Evolutionary conservation across 2,797 vertebrate species (phyloP).

Genomic region (Halcyon chelicuti): DNA sequence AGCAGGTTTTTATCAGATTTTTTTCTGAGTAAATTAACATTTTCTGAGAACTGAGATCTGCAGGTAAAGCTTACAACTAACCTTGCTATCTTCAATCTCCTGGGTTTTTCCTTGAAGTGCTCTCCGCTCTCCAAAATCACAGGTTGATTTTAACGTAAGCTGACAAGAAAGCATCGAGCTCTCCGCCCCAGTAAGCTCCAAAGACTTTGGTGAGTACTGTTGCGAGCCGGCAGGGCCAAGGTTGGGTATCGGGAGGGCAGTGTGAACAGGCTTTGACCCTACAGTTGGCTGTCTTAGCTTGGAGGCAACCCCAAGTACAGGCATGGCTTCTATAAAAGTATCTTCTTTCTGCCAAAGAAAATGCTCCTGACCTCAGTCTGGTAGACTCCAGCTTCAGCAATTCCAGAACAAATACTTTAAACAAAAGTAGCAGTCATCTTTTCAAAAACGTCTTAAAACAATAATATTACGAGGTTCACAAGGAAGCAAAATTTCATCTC

Average conservation of each 20-base stretch:
- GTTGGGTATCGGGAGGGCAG: conserved; percentile 89
- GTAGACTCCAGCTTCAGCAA: conserved; percentile 77
- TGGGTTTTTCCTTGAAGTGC: conserved; percentile 78
- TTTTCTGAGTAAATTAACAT: conserved; percentile 3
- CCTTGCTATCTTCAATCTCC: conserved; percentile 92
- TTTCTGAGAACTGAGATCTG: not conserved
- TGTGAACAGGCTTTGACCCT: conserved; percentile 91
- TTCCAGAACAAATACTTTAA: conserved; percentile 79
- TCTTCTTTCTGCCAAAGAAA: conserved; percentile 80
- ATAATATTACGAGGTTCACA: conserved; percentile 65
- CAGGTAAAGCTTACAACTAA: conserved; percentile 81
- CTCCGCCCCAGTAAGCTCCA: conserved; percentile 81
- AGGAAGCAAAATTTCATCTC: conserved; percentile 76
- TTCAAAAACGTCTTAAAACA: conserved; percentile 48
- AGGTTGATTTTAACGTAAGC: conserved; percentile 85
- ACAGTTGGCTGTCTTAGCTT: conserved; percentile 90
- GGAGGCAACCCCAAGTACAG: conserved; percentile 94
- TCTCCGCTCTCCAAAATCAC: conserved; percentile 85
- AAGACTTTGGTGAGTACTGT: conserved; percentile 81
- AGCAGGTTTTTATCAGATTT: not conserved
- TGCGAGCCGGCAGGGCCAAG: conserved; percentile 79
- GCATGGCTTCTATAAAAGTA: conserved; percentile 87
- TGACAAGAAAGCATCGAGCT: conserved; percentile 85
- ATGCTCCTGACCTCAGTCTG: conserved; percentile 81
- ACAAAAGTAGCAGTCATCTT: conserved; percentile 78